Evolutionary conservation across 2,888 invertebrate genomes (phyloP), one percentile per base, ranked within the genome.

Genomic region (Caenorhabditis macrosperma): DNA sequence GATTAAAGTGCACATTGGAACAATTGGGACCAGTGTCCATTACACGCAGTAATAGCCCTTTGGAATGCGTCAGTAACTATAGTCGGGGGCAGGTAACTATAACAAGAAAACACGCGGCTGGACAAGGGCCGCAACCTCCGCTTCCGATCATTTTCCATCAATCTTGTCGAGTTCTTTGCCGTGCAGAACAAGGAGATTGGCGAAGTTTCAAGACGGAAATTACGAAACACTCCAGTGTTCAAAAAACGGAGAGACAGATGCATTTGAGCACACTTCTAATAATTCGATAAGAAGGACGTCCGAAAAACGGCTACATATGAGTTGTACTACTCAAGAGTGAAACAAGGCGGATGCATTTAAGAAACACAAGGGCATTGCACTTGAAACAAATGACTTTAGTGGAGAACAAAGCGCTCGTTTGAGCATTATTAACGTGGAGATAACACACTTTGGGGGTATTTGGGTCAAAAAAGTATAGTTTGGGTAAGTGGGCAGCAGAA

Each of bases 1-100:
- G 50, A 78, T 72, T 78, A 72, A 78, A 78, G 78, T 78, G 67
- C 78, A 78, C 71, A 71, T 72, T 78, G 72, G 72, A 78, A 78
- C 72, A 78, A 72, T 78, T 67, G 61, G 75, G 44, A 48, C 33
- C 63, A 48, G 74, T 74, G 64, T 74, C 74, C 52, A 64, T 72
- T 63, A 72, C 60, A 64, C n/a, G 50, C 46, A 46, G 41, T 74
- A 74, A 74, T 74, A 74, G 64, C 74, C 59, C 44, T 59, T 64
- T 64, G 74, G 74, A 74, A 74, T 74, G 74, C 59, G 64, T 74
- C 64, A 74, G 64, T 59, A 59, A 64, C 74, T 74, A 74, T 74
- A 74, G 74, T 74, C 64, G 74, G 74, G 48, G 46, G n/a, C n/a
- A 35, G 20, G 55, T 64, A n/a, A n/a, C n/a, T 64, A 63, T 63